Percentiles rank a stretch among this genome's conserved stretches.
Conservation (phyloP, 2,888 invertebrate genomes). For the Andrena praecox region DNA sequence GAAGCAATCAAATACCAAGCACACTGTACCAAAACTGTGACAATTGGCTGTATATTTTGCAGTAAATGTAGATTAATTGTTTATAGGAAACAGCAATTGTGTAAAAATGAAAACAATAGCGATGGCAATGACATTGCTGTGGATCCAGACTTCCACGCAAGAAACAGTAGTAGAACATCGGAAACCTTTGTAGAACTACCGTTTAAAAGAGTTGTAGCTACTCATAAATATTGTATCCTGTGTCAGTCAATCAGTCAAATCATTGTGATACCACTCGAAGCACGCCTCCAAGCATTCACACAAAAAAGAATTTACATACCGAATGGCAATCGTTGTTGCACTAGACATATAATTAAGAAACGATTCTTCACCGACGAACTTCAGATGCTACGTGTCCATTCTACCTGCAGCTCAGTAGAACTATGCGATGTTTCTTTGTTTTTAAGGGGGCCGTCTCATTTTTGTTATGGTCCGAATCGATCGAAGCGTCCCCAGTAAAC, state of each 20-base stretch:
- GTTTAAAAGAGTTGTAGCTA: background rate
- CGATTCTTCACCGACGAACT: slow-evolving; percentile 59
- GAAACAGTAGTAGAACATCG: background rate
- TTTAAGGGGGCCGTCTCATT: no score
- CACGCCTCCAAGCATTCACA: slow-evolving; percentile 54
- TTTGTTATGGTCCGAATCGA: no score
- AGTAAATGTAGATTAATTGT: background rate
- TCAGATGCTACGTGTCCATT: slow-evolving; percentile 31
- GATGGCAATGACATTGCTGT: slow-evolving; percentile 6
- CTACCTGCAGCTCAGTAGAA: background rate
- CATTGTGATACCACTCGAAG: slow-evolving; percentile 30
- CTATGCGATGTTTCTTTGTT: background rate
- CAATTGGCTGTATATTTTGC: no score
- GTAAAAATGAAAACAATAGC: background rate
- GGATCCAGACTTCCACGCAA: background rate
- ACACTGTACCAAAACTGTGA: background rate
- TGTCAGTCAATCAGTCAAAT: background rate
- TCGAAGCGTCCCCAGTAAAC: no score
- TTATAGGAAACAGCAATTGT: background rate
- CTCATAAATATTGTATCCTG: background rate
- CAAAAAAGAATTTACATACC: slow-evolving; percentile 59
- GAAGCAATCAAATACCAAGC: background rate
- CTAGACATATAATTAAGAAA: slow-evolving; percentile 61
- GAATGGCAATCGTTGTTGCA: slow-evolving; percentile 66
- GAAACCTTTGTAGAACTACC: background rate